Evolutionary conservation across 1,140 invertebrate genomes (phyloP), one percentile per base, ranked within the genome.

Genomic region (Bombus consobrinus): DNA sequence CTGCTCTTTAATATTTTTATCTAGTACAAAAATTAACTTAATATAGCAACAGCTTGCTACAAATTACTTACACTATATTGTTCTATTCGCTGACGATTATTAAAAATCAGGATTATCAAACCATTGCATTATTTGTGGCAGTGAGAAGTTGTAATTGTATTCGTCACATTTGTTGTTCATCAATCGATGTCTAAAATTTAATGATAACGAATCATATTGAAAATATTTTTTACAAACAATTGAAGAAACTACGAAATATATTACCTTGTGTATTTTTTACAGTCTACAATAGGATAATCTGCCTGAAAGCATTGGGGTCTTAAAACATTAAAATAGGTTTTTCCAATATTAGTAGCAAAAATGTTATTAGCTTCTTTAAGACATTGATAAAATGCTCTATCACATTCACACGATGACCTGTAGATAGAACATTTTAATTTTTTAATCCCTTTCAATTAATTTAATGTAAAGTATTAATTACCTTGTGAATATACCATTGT

Each of bases 401-500:
- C 96, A 86, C 96, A 97, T 47, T 93, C 91, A 89, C 96, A 97
- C 86, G 96, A 95, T 0, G 96, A 96, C 81, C 96, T 97, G 91
- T 39, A 93, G 92, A 43, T 13, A 80, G 18, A 59, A 72, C 47
- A 66, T 37, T n/a, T n/a, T n/a, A n/a, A 59, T 62, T 37, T 12
- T 41, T 18, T 74, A 18, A 18, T 28, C 28, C 3, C 47, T n/a
- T 43, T 71, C 8, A 39, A 64, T 37, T 25, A 32, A 41, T 12
- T 0, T 22, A 62, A 32, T 13, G 8, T 57, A 28, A 10, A 3
- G 1, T 32, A n/a, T 47, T 2, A 71, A 53, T 75, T 88, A 92
- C 93, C 91, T 93, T 0, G 92, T 93, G 69, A 92, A 93, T 47
- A 96, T 87, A 10, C 96, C 96, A 79, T 95, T 96, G 75, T 94